Evolutionary conservation across 1,140 invertebrate species (phyloP).

Genomic region (Aplysia californica): DNA sequence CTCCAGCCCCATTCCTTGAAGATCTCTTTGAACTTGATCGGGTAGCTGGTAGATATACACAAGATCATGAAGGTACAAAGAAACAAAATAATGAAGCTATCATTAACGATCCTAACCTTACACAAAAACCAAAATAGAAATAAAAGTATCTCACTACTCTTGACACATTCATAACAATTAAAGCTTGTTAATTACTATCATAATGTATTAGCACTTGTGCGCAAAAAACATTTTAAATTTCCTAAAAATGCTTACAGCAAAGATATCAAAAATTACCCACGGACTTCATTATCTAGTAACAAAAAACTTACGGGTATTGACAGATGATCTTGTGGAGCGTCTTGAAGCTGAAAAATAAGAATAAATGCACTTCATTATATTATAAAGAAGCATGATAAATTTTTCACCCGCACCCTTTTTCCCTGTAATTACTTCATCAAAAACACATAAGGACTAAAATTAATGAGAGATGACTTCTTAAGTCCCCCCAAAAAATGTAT

Average conservation of each 20-base stretch:
- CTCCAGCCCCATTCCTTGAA: not conserved
- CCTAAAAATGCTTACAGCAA: too few relatives aligned
- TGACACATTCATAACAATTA: too few relatives aligned
- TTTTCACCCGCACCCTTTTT: too few relatives aligned
- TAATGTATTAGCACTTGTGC: too few relatives aligned
- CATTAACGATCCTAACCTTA: not conserved
- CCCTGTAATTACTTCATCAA: not conserved
- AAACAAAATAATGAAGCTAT: not conserved
- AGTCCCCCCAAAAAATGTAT: not conserved
- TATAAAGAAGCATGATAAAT: too few relatives aligned
- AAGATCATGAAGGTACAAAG: not conserved
- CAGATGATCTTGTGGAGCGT: slow-evolving; percentile 13
- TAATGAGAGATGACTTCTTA: not conserved
- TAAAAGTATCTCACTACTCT: not conserved
- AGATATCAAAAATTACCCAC: not conserved
- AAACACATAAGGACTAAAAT: not conserved
- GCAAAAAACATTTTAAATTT: too few relatives aligned
- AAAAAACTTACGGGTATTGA: slow-evolving; percentile 25
- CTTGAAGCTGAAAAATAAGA: slow-evolving; percentile 13
- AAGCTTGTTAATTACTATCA: too few relatives aligned
- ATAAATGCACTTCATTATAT: too few relatives aligned
- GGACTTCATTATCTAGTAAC: not conserved
- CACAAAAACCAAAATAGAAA: not conserved
- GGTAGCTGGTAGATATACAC: slow-evolving; percentile 31
- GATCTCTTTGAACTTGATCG: slow-evolving; percentile 44